Evolutionary conservation across 2,113 vertebrate genomes (phyloP).

Genomic region (Coreoperca whiteheadi): DNA sequence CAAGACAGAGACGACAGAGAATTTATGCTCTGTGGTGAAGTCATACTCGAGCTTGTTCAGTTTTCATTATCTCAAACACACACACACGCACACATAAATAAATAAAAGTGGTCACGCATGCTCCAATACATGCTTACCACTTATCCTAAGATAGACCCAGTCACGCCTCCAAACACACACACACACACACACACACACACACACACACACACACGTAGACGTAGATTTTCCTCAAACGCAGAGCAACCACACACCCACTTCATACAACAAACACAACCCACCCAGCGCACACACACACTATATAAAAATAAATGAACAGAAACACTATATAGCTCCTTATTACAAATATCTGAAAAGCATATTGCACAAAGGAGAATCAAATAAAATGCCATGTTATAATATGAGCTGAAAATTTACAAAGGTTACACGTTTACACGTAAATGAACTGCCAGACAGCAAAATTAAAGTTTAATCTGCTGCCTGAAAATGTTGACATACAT

Average conservation of each 20-base stretch:
- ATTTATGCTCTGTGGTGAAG: conserved; percentile 25
- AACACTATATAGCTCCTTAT: background rate
- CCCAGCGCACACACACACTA: background rate
- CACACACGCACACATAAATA: conserved; percentile 6
- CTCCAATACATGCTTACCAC: conserved; percentile 36
- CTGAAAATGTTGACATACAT: background rate
- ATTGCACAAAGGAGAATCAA: conserved; percentile 13
- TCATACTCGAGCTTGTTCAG: conserved; percentile 26
- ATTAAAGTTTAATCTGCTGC: background rate
- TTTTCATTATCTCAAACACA: conserved; percentile 23
- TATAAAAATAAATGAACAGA: background rate
- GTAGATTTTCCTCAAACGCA: conserved; percentile 7
- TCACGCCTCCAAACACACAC: conserved; percentile 17
- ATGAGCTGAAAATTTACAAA: background rate
- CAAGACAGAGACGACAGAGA: conserved; percentile 23
- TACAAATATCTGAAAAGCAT: background rate
- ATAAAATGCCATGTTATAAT: background rate
- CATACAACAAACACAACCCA: no score
- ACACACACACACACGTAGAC: background rate
- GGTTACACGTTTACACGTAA: background rate
- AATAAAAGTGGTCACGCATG: conserved; percentile 36
- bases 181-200: background rate
- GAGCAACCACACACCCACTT: background rate
- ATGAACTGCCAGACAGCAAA: background rate
- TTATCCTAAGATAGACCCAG: conserved; percentile 39